Conservation (phyloP, 1,140 invertebrate species). For the Maniola jurtina region DNA sequence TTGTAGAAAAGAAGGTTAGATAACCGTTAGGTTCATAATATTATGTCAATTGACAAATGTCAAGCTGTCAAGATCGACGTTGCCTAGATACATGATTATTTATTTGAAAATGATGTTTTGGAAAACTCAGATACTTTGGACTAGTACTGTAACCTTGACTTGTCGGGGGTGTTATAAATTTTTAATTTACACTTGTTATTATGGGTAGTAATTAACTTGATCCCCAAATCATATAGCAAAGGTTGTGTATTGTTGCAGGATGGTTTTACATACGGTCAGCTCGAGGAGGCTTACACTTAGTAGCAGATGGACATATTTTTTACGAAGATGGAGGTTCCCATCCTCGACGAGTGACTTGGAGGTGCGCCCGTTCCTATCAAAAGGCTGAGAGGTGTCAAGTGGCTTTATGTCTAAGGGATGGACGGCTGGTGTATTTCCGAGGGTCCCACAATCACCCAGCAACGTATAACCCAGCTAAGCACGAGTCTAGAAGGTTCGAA, state of each 20-base stretch:
- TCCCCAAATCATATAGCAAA: constrained; percentile 13
- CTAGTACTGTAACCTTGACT: too few species aligned
- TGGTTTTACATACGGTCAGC: constrained; percentile 78
- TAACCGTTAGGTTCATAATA: too few species aligned
- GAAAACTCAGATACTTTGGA: too few species aligned
- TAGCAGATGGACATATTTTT: constrained; percentile 74
- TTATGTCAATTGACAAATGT: too few species aligned
- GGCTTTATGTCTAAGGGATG: constrained; percentile 70
- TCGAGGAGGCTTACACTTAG: constrained; percentile 69
- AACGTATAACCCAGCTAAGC: constrained; percentile 72
- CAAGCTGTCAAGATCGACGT: too few species aligned
- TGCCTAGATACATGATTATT: too few species aligned
- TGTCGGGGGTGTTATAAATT: too few species aligned
- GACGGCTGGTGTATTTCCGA: constrained; percentile 69
- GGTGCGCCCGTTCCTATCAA: constrained; percentile 73
- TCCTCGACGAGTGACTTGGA: constrained; percentile 71
- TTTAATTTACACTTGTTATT: too few species aligned
- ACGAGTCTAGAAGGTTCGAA: constrained; percentile 69
- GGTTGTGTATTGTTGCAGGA: constrained; percentile 55
- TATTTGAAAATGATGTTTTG: too few species aligned
- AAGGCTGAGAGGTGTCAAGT: constrained; percentile 75
- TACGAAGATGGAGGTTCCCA: constrained; percentile 75
- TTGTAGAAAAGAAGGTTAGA: too few species aligned
- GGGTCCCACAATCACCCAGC: constrained; percentile 71
- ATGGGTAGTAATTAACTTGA: too few species aligned